These are phyloP conservation scores for Sciurus vulgaris DNA, from an alignment of 2,797 vertebrate genomes.

Conservation along the genomic window DNA sequence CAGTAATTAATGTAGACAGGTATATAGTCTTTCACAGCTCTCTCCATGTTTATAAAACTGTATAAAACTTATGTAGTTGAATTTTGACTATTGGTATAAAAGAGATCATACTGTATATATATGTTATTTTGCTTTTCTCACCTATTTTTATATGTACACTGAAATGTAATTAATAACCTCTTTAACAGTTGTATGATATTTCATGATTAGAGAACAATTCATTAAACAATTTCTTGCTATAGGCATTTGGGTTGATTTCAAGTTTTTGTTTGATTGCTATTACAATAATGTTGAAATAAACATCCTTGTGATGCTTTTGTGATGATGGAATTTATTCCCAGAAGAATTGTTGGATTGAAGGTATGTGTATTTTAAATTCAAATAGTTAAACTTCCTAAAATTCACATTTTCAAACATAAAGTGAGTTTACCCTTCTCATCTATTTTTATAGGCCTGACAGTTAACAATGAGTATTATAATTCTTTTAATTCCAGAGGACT, in stretches of 20 bases:
- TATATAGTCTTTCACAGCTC: background rate
- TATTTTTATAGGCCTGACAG: background rate
- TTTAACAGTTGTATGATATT: conserved; percentile 39
- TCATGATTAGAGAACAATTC: conserved; percentile 29
- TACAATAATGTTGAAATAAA: conserved; percentile 45
- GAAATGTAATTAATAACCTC: conserved; percentile 16
- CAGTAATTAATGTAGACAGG: background rate
- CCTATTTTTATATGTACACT: background rate
- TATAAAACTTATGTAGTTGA: background rate
- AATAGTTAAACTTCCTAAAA: conserved; percentile 16
- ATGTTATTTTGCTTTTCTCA: conserved; percentile 37
- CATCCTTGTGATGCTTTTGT: background rate
- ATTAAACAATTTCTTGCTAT: conserved; percentile 34
- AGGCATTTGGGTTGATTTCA: background rate
- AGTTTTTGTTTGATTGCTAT: conserved; percentile 2
- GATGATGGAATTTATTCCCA: conserved; percentile 21
- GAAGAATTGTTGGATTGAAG: background rate
- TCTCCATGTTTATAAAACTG: conserved; percentile 34
- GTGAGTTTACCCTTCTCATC: background rate
- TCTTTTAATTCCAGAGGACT: background rate
- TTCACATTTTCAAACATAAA: conserved; percentile 30
- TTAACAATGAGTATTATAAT: background rate
- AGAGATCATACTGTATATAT: background rate
- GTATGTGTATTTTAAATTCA: background rate
- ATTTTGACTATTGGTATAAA: background rate